Percentiles rank a stretch among this genome's conserved stretches.
phyloP scores from a whole-genome alignment of 2,888 invertebrate species.

The Rhingia campestris region DNA sequence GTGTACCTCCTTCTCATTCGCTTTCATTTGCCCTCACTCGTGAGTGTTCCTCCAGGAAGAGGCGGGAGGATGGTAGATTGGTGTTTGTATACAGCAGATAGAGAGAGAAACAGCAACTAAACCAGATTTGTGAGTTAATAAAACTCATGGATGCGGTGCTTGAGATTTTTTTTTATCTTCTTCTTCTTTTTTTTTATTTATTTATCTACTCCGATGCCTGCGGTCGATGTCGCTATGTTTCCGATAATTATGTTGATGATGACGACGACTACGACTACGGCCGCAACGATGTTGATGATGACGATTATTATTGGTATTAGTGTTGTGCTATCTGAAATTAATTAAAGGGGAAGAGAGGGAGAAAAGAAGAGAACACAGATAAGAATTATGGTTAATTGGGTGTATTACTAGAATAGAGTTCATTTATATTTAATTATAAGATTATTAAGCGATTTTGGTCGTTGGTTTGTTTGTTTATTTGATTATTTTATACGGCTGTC shows the following conservation, averaged over 20 bases:
- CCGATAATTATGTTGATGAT: conserved; percentile 72
- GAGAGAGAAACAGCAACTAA: conserved; percentile 62
- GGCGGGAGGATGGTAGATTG: not conserved
- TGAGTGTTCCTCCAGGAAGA: not conserved
- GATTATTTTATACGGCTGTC: conserved; percentile 33
- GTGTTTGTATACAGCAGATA: not conserved
- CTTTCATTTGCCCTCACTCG: conserved; percentile 65
- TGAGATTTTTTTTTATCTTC: conserved; percentile 35
- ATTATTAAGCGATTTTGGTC: conserved; percentile 64
- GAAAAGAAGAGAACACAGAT: conserved; percentile 44
- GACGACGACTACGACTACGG: conserved; percentile 47
- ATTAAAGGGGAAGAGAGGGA: conserved; percentile 52
- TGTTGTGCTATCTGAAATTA: conserved; percentile 73
- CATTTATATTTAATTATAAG: conserved; percentile 57
- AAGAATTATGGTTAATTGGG: conserved; percentile 72
- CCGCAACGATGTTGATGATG: conserved; percentile 68
- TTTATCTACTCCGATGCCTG: conserved; percentile 65
- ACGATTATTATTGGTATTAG: conserved; percentile 72
- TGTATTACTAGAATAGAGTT: conserved; percentile 66
- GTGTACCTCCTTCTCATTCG: conserved; percentile 62
- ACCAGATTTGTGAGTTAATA: conserved; percentile 75
- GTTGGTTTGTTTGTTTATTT: conserved; percentile 16
- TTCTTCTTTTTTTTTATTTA: conserved; percentile 34
- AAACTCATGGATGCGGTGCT: conserved; percentile 71
- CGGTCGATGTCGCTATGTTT: conserved; percentile 71